A percentile compares a stretch with the other conserved stretches of the same genome.
Conservation (phyloP, 2,797 vertebrate genomes). For the Florisuga fusca region DNA sequence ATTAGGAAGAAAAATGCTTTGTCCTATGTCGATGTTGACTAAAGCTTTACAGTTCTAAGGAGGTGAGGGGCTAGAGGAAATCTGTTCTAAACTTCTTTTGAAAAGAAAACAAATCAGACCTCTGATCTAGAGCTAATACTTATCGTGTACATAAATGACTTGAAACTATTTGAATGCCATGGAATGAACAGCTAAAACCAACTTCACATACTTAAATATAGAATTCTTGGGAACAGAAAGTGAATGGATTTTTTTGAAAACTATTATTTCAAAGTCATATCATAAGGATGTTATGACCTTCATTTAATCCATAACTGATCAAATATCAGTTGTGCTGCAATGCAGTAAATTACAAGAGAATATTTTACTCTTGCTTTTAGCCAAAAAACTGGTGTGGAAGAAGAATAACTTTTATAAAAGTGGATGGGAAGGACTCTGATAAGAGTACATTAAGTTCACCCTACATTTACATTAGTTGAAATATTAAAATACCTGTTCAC, state of each 20-base stretch:
- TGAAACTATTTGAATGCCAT: background rate
- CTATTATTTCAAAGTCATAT: background rate
- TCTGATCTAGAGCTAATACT: background rate
- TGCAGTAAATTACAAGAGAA: background rate
- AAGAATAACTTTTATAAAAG: background rate
- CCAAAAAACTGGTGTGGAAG: background rate
- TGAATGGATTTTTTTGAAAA: background rate
- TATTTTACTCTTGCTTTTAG: background rate
- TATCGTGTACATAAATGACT: background rate
- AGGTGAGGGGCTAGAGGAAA: background rate
- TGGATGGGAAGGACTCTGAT: background rate
- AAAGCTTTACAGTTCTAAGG: background rate
- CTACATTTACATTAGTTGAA: background rate
- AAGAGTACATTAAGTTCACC: background rate
- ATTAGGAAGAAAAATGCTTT: background rate
- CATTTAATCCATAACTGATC: background rate
- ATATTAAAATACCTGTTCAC: background rate
- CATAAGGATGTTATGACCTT: background rate
- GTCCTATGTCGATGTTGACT: background rate
- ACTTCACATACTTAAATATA: background rate
- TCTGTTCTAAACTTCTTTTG: background rate
- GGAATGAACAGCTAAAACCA: background rate
- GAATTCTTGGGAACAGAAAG: background rate
- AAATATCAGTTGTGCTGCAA: background rate
- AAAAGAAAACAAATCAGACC: background rate